Evolutionary conservation across 2,797 vertebrate species (phyloP), one percentile per base, ranked within the genome.

Genomic region (Danio choprae): DNA sequence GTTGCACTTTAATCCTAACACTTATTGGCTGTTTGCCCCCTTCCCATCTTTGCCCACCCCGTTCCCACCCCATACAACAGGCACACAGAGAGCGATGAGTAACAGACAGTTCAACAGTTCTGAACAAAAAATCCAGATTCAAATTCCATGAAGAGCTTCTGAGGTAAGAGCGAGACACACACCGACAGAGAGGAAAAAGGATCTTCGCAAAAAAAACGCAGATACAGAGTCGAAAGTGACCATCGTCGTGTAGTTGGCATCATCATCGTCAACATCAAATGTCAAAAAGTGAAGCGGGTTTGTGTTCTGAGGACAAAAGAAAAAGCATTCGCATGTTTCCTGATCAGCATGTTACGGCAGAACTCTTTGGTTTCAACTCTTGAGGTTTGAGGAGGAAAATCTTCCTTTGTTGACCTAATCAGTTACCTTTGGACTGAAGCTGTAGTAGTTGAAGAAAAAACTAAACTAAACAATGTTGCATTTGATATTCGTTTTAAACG

Each of bases 1-100:
- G 92, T 92, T 85, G 90, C 91, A 93, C 91, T 94, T 94, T 94
- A 94, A 92, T 94, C 91, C 92, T 93, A 94, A 94, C 92, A 94
- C 93, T 91, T 93, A 94, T 91, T 91, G 91, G 89, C 92, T 93
- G 69, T 86, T 91, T 89, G 82, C 84, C 86, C 87, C 91, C 89
- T 84, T n/a, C 53, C 76, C 77, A 22, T 76, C 73, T 29, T 59
- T 58, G 51, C 84, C 80, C 82, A 40, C 41, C 65, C 81, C 68
- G 79, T 84, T 85, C 85, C 90, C 89, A 84, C 90, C 90, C 89
- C 87, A 89, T 91, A 93, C 92, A 91, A 93, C 92, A 94, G 93
- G 92, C 92, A 93, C 94, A 94, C 93, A 93, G 91, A 93, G 88
- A 94, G 92, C 89, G 86, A 93, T 93, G 92, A 89, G 89, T 90